phyloP scores from a whole-genome alignment of 2,797 vertebrate genomes.

The Gallinago stenura region DNA sequence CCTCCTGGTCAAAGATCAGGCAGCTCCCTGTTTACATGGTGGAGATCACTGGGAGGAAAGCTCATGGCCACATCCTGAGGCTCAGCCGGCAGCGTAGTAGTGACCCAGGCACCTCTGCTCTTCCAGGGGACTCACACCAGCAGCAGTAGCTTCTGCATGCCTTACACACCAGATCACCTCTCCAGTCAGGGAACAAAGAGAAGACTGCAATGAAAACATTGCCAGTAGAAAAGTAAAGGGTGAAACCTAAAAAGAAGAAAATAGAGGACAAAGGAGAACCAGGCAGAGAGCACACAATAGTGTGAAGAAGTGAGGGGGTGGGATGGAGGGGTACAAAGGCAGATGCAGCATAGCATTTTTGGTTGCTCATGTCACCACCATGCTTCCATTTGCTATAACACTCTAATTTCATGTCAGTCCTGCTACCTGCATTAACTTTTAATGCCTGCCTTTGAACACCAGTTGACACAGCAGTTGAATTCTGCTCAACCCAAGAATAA shows the following conservation, averaged over 20 bases:
- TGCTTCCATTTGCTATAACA: neutral
- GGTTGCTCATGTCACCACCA: accelerated
- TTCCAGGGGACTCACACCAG: neutral
- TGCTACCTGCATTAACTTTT: neutral
- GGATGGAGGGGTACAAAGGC: neutral
- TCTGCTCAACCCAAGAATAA: neutral
- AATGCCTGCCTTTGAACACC: neutral
- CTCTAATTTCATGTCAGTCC: neutral
- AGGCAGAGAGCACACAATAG: neutral
- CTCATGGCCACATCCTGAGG: neutral
- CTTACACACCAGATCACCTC: neutral
- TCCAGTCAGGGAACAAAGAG: neutral
- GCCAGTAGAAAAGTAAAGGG: neutral
- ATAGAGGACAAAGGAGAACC: neutral
- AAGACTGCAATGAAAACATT: neutral
- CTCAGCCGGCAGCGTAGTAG: neutral
- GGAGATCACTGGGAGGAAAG: neutral
- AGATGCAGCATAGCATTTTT: neutral
- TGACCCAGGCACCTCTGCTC: neutral
- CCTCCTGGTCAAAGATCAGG: neutral
- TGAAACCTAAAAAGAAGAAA: neutral
- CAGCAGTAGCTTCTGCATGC: neutral
- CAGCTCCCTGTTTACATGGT: neutral
- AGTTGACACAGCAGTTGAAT: neutral
- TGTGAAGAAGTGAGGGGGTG: neutral